Conservation (phyloP, 2,888 invertebrate species). For the Heteromyza rotundicornis region DNA sequence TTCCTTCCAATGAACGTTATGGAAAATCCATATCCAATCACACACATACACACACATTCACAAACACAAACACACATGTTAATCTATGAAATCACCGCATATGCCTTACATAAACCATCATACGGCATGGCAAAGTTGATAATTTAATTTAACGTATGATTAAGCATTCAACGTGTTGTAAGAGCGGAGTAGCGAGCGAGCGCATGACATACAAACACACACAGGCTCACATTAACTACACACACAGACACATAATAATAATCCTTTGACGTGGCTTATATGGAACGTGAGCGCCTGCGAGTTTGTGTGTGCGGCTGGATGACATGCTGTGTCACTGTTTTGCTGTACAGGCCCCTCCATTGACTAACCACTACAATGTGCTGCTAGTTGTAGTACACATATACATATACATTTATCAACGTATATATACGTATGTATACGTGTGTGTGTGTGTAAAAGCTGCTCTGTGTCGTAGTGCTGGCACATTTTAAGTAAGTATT, state of each 20-base stretch:
- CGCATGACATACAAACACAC: not conserved
- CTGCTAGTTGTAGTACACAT: no score
- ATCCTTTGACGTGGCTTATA: not conserved
- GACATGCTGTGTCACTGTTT: not conserved
- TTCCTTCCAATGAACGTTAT: no score
- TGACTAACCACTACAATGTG: no score
- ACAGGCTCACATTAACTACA: not conserved
- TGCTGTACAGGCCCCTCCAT: not conserved
- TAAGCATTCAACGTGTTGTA: not conserved
- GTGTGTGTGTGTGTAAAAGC: no score
- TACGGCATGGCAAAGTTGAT: not conserved
- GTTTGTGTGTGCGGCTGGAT: not conserved
- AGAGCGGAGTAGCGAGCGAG: not conserved
- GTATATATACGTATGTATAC: no score
- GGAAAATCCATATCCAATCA: no score
- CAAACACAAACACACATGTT: not conserved
- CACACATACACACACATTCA: not conserved
- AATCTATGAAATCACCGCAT: not conserved
- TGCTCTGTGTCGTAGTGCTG: no score
- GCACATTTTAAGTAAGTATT: no score
- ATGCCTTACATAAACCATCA: not conserved
- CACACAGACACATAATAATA: not conserved
- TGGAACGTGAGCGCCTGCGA: no score
- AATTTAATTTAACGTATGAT: conserved; percentile 3
- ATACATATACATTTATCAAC: no score